Base-by-base conservation (phyloP, 2,113 vertebrate species). In the Daubentonia madagascariensis region DNA sequence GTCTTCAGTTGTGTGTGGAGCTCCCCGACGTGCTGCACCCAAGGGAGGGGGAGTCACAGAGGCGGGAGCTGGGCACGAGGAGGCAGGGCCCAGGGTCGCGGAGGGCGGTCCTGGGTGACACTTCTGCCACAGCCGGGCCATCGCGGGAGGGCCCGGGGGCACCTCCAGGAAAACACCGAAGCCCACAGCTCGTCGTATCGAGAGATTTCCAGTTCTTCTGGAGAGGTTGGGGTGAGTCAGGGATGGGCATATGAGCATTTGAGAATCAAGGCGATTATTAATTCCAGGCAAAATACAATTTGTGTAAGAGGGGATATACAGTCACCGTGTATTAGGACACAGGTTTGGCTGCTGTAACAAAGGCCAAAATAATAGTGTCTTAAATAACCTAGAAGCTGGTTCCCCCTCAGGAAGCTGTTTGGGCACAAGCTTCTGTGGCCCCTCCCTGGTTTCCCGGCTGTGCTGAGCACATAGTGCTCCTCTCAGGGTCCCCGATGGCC, bases 281-380 rank as follows among this genome's bases (percentile, higher is more conserved):
- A 52, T 32, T 45, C 50, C 48, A 37, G 68, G 12, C 11, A 54
- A 76, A 45, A 67, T 3, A 25, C 3, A 30, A 37, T 35, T 18
- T 63, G 11, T 14, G n/a, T 17, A 25, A 57, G 43, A 32, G 70
- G 43, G 28, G 14, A 23, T 17, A 2, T 14, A 16, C 6, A 14
- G 2, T 37, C 12, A 32, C 0, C 3, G 8, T 1, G 20, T 16
- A 0, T 45, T 14, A 54, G 86, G 23, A 25, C 8, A 20, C 35
- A 32, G 75, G 63, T 5, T 37, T 40, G 3, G 11, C 32, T 40
- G 40, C 14, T 48, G 4, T 18, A 13, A 35, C 37, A 78, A 59
- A 85, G 70, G 67, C 48, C 37, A 25, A 37, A 37, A 17, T 30
- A 10, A 16, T 6, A 3, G n/a, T 40, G 52, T 13, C 32, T 48